Base-by-base conservation (phyloP, 2,888 invertebrate species). In the Patella ulyssiponensis region DNA sequence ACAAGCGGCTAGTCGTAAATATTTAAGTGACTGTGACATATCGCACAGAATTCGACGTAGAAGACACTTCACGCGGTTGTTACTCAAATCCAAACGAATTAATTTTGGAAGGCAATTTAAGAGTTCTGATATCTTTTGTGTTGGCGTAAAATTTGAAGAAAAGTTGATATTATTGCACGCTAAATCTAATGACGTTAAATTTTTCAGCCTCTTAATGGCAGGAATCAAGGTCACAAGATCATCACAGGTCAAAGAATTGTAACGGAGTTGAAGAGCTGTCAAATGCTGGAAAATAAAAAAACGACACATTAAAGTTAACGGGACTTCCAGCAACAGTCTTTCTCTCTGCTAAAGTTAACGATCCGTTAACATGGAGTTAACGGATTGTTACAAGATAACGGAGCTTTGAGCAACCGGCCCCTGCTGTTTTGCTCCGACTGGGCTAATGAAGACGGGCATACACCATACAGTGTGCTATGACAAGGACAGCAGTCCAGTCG, bases 161-260 rank as follows among this genome's bases (percentile, higher is more conserved):
- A 89, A 73, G 23, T 83, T 83, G 58, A 90, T 86, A 69, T 84
- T 84, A 84, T 91, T 91, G 79, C 89, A 89, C 44, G 90, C 89
- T 14, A 91, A 82, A 77, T 91, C 91, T 14, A 91, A 83, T n/a
- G 88, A 82, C 12, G 87, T 87, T 9, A 91, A 80, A 23, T 85
- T 83, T n/a, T 82, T 82, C 77, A 89, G 82, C 4, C 76, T 81
- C 70, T 86, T 79, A 5, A 91, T 77, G 12, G 81, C 78, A 54
- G 90, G 89, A 14, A 82, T 85, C 52, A 91, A 77, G 15, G 82
- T 80, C 3, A 84, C 78, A 73, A 91, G 83, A 53, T 88, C 87
- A 17, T 85, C 85, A 74, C 85, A 85, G 56, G 80, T 85, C 44
- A 91, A 82, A 0, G 87, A 86, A 78, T 90, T 90, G 82, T 87